phyloP scores from a whole-genome alignment of 2,797 vertebrate species.

The Varecia variegata region DNA sequence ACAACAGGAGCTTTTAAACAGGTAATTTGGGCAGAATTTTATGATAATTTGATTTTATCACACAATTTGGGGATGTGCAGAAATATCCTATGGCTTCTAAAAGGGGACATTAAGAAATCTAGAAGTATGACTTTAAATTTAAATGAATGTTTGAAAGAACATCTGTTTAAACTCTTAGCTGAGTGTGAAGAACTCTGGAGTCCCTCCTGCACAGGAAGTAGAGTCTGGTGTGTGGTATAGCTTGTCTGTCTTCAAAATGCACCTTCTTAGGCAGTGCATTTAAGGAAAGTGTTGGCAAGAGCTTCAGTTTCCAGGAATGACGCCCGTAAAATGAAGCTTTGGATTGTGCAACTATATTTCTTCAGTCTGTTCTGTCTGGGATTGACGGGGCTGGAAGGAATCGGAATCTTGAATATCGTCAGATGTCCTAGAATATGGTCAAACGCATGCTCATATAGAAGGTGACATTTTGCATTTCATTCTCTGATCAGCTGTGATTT shows the following conservation, averaged over 20 bases:
- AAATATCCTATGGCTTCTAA: not conserved
- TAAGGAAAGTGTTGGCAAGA: conserved; percentile 50
- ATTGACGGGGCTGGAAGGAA: not conserved
- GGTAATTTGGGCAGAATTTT: not conserved
- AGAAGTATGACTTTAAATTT: conserved; percentile 48
- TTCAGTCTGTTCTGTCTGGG: conserved; percentile 13
- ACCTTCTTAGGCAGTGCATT: conserved; percentile 7
- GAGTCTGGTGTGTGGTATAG: conserved; percentile 47
- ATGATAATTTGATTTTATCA: not conserved
- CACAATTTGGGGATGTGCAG: not conserved
- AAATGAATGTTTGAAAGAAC: conserved; percentile 38
- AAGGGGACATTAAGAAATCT: conserved; percentile 28
- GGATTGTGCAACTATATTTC: conserved; percentile 13
- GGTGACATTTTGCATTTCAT: not conserved
- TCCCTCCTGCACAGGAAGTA: conserved; percentile 63
- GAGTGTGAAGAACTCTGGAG: conserved; percentile 1
- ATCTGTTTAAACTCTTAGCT: conserved; percentile 75
- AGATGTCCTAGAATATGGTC: not conserved
- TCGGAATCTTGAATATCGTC: not conserved
- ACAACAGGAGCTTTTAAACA: not conserved
- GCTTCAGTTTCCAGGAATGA: conserved; percentile 39
- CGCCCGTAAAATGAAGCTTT: conserved; percentile 36
- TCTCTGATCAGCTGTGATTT: conserved; percentile 28
- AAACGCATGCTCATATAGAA: not conserved
- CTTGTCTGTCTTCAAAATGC: conserved; percentile 31